phyloP scores from a whole-genome alignment of 2,113 vertebrate genomes.

The Cynopterus brachyotis region DNA sequence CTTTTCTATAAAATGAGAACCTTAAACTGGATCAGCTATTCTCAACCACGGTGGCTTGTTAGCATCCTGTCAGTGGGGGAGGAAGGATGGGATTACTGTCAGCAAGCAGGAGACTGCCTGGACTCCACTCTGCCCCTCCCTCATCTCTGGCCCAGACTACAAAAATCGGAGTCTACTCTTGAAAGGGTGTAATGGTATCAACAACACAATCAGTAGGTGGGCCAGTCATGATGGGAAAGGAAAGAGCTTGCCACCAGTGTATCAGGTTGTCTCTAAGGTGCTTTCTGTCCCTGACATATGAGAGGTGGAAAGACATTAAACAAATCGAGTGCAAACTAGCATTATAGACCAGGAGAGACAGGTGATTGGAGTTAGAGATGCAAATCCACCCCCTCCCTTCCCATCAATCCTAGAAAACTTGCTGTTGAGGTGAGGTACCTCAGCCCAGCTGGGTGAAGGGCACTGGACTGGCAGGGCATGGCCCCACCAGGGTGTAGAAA shows the following conservation, averaged over 20 bases:
- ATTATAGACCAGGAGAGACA: not conserved
- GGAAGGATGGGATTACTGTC: not conserved
- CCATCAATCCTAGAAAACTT: not conserved
- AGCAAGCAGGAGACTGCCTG: not conserved
- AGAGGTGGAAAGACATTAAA: not conserved
- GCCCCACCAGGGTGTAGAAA: not conserved
- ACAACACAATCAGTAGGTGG: not conserved
- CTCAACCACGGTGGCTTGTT: not conserved
- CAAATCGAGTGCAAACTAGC: not conserved
- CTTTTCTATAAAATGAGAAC: not conserved
- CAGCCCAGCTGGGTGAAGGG: not conserved
- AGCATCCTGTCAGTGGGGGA: rapidly evolving
- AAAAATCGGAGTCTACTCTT: not conserved
- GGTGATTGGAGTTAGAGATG: not conserved
- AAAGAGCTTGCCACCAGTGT: not conserved
- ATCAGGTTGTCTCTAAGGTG: not conserved
- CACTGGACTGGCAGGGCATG: not conserved
- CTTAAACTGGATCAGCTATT: not conserved
- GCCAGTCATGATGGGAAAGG: rapidly evolving
- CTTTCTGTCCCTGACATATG: not conserved
- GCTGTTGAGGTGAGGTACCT: not conserved
- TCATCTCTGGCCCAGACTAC: not conserved
- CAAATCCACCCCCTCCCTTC: not conserved
- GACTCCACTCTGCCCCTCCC: not conserved
- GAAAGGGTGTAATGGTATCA: not conserved